Evolutionary conservation across 1,140 invertebrate genomes (phyloP).

Genomic region (Cryptotermes secundus): DNA sequence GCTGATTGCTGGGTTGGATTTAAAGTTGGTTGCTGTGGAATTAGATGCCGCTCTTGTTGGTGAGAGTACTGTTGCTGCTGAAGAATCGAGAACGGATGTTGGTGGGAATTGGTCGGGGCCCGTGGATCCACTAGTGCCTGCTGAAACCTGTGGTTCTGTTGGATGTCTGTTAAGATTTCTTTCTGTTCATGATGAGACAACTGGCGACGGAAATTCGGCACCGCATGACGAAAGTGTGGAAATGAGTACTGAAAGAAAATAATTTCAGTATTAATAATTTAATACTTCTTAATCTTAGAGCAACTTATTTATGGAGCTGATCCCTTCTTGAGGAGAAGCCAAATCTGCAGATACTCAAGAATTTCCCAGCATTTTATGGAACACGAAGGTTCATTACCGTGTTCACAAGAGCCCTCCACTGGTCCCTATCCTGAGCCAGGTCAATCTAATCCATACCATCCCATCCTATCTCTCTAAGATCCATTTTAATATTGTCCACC

Average conservation of each 20-base stretch:
- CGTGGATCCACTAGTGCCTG: not conserved
- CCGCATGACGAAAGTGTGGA: not conserved
- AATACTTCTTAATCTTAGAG: too few relatives aligned
- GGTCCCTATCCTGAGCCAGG: too few relatives aligned
- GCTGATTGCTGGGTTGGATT: not conserved
- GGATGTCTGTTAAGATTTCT: conserved; percentile 27
- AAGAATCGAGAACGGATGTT: not conserved
- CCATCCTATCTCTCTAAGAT: too few relatives aligned
- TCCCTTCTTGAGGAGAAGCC: too few relatives aligned
- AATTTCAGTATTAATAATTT: too few relatives aligned
- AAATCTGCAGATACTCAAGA: too few relatives aligned
- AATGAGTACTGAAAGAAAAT: not conserved
- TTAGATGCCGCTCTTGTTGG: not conserved
- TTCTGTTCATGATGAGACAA: conserved; percentile 20
- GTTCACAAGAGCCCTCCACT: too few relatives aligned
- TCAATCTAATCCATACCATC: too few relatives aligned
- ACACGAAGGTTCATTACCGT: too few relatives aligned
- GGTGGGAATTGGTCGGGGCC: not conserved
- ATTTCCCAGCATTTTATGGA: too few relatives aligned
- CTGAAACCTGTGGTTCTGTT: conserved; percentile 23
- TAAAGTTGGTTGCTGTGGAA: not conserved
- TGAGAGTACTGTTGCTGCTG: not conserved
- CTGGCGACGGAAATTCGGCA: not conserved
- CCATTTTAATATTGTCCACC: too few relatives aligned
- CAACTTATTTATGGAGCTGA: too few relatives aligned